Evolutionary conservation across 2,113 vertebrate genomes (phyloP).

Genomic region (Solenodon paradoxus): DNA sequence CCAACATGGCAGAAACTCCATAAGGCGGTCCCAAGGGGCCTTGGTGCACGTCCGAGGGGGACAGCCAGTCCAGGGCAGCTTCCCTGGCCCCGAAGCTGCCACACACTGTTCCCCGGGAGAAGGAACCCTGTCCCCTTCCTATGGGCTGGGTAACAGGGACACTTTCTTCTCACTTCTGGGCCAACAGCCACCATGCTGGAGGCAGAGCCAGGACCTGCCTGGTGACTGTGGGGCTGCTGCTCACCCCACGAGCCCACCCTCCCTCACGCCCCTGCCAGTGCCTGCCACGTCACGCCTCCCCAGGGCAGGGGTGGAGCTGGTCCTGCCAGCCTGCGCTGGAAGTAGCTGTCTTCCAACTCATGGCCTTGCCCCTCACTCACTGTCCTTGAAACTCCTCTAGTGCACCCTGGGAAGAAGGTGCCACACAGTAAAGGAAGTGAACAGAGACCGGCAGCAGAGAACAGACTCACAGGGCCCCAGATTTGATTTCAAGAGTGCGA

Average conservation of each 20-base stretch:
- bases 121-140: not conserved
- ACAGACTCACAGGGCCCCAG: not conserved
- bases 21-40: not conserved
- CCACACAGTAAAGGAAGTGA: not conserved
- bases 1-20: not conserved
- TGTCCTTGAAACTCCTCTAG: not conserved
- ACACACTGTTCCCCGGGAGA: not conserved
- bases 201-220: conserved; percentile 23
- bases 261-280: not conserved
- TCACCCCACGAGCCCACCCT: not conserved
- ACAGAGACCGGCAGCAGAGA: not conserved
- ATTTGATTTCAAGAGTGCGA: not conserved
- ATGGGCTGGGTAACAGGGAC: not conserved
- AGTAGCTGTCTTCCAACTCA: not conserved
- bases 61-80: not conserved
- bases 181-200: conserved; percentile 24
- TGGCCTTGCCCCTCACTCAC: not conserved
- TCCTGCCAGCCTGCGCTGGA: not conserved
- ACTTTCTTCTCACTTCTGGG: conserved; percentile 59
- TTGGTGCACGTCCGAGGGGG: not conserved
- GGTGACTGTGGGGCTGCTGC: not conserved
- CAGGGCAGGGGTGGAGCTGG: not conserved
- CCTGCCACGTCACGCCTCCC: not conserved
- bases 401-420: not conserved
- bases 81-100: not conserved